Percentiles rank a stretch among this genome's conserved stretches.
Evolutionary conservation across 2,888 invertebrate genomes (phyloP).

Genomic region (Meandrusa payeni): DNA sequence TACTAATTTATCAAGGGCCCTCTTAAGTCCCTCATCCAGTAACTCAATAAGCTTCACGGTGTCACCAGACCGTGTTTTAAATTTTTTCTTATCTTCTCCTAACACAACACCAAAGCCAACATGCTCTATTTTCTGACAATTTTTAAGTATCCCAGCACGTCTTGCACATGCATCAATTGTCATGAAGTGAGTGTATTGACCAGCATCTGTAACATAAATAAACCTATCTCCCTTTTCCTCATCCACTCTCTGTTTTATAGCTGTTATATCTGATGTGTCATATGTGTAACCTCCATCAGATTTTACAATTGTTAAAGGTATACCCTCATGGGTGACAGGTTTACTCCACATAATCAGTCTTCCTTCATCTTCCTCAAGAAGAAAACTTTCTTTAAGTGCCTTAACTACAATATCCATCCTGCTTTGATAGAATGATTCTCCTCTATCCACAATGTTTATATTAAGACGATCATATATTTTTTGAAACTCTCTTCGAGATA

Average conservation of each 20-base stretch:
- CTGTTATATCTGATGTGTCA: slow-evolving; percentile 98
- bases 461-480: slow-evolving; percentile 94
- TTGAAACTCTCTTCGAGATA: slow-evolving; percentile 94
- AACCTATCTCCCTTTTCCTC: slow-evolving; percentile 95
- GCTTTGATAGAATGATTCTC: slow-evolving; percentile 98
- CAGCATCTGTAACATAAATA: slow-evolving; percentile 96
- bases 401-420: slow-evolving; percentile 91
- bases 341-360: slow-evolving; percentile 91
- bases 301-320: slow-evolving; percentile 97
- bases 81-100: slow-evolving; percentile 99
- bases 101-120: slow-evolving; percentile 98
- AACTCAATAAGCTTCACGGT: slow-evolving; percentile 93
- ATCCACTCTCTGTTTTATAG: slow-evolving; percentile 89
- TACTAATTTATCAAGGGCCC: slow-evolving; percentile 89
- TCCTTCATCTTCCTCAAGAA: slow-evolving; percentile 90
- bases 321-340: slow-evolving; percentile 82
- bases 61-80: slow-evolving; percentile 98
- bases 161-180: slow-evolving; percentile 89
- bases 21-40: slow-evolving; percentile 93
- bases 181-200: slow-evolving; percentile 89
- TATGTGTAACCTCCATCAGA: slow-evolving; percentile 98
- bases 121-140: slow-evolving; percentile 89
- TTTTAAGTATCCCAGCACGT: slow-evolving; percentile 85
- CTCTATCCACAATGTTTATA: slow-evolving; percentile 88
- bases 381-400: slow-evolving; percentile 84